phyloP scores from a whole-genome alignment of 2,797 vertebrate species.

The Pangasius macronema region DNA sequence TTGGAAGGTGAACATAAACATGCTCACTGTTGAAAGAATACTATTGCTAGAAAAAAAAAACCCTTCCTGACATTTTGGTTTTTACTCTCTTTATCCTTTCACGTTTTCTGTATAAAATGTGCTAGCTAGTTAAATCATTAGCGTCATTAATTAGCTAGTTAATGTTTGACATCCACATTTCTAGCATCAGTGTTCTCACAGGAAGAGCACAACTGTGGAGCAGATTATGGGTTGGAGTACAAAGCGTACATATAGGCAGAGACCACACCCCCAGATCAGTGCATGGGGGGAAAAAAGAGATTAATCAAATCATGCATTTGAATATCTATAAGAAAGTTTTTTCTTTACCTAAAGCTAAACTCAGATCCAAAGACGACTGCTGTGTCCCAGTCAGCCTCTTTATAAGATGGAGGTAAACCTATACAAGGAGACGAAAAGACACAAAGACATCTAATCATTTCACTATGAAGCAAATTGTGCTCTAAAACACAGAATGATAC shows the following conservation, averaged over 20 bases:
- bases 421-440: constrained; percentile 35
- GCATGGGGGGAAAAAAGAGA: background rate
- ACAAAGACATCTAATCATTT: background rate
- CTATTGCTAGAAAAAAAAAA: too few relatives aligned
- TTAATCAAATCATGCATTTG: background rate
- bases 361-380: constrained; percentile 76
- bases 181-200: background rate
- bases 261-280: background rate
- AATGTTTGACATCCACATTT: background rate
- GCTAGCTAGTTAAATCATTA: background rate
- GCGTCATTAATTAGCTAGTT: background rate
- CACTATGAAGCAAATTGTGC: background rate
- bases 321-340: background rate
- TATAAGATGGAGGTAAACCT: constrained; percentile 54
- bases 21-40: background rate
- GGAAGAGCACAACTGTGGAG: background rate
- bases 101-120: background rate
- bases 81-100: background rate
- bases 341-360: constrained; percentile 75
- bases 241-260: background rate
- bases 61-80: background rate
- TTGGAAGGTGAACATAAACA: background rate
- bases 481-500: background rate
- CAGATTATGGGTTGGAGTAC: background rate
- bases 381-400: constrained; percentile 74